Conservation (phyloP, 2,113 vertebrate species). For the Dipodomys ordii region DNA sequence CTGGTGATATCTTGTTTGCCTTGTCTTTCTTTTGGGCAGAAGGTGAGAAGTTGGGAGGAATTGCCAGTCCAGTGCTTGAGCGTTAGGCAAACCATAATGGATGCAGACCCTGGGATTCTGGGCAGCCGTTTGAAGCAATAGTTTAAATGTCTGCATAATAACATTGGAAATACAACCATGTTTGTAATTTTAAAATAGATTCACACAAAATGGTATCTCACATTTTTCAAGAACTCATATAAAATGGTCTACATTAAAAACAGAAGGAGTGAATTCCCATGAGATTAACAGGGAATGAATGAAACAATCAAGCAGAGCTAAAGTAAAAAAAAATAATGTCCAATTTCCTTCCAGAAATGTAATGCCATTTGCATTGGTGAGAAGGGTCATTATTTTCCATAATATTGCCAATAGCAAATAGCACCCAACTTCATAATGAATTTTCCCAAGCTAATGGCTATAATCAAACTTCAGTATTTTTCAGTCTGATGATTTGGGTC, state of each 20-base stretch:
- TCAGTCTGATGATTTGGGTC: neutral
- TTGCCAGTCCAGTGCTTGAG: neutral
- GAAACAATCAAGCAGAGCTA: neutral
- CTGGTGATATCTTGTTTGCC: neutral
- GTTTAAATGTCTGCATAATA: neutral
- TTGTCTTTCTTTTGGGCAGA: neutral
- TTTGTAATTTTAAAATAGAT: conserved; percentile 24
- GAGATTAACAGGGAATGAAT: neutral
- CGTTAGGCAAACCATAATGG: neutral
- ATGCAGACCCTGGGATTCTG: neutral
- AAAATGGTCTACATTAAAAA: neutral
- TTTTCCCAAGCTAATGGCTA: conserved; percentile 23
- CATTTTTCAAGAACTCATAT: neutral
- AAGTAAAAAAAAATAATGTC: neutral
- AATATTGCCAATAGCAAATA: neutral
- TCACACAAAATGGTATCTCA: neutral
- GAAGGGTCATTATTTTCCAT: neutral
- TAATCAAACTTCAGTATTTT: neutral
- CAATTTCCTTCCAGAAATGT: conserved; percentile 21
- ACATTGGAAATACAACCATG: neutral
- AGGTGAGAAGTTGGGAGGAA: neutral
- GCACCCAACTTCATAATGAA: neutral
- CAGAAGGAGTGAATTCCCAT: neutral
- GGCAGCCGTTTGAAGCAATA: neutral
- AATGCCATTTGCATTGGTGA: neutral